Conservation (phyloP, 1,140 invertebrate species). For the Phortica variegata region DNA sequence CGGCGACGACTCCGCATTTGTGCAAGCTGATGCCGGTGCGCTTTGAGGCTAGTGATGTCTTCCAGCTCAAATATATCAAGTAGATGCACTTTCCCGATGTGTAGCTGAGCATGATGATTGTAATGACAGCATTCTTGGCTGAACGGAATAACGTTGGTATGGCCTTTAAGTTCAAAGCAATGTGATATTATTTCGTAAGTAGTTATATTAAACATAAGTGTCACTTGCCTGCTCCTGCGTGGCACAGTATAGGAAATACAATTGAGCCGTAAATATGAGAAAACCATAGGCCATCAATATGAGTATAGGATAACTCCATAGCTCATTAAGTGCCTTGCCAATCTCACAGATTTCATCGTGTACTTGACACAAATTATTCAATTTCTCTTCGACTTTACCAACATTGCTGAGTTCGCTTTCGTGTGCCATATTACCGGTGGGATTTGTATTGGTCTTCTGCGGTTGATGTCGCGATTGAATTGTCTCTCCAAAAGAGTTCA, state of each 20-base stretch:
- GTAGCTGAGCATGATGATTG: conserved; percentile 40
- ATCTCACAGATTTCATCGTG: conserved; percentile 57
- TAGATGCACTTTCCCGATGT: conserved; percentile 54
- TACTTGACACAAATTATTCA: conserved; percentile 53
- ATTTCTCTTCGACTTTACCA: conserved; percentile 48
- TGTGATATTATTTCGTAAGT: background rate
- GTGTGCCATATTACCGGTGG: conserved; percentile 29
- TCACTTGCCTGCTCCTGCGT: conserved; percentile 39
- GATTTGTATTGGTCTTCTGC: conserved; percentile 12
- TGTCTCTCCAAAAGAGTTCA: conserved; percentile 37
- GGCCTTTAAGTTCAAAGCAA: conserved; percentile 14
- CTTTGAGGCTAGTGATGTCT: conserved; percentile 50
- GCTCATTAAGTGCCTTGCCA: conserved; percentile 46
- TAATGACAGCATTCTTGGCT: conserved; percentile 47
- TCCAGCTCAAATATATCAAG: conserved; percentile 54
- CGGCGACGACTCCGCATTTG: conserved; percentile 49
- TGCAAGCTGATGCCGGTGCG: conserved; percentile 52
- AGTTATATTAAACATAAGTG: too few species aligned
- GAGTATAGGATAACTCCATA: conserved; percentile 55
- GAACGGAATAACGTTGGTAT: conserved; percentile 51
- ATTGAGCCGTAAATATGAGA: conserved; percentile 52
- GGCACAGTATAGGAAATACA: conserved; percentile 54
- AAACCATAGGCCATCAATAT: conserved; percentile 55
- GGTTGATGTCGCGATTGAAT: conserved; percentile 20
- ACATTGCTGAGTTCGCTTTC: conserved; percentile 44